Evolutionary conservation across 2,797 vertebrate genomes (phyloP), one percentile per base, ranked within the genome.

Genomic region (Sarcoramphus papa): DNA sequence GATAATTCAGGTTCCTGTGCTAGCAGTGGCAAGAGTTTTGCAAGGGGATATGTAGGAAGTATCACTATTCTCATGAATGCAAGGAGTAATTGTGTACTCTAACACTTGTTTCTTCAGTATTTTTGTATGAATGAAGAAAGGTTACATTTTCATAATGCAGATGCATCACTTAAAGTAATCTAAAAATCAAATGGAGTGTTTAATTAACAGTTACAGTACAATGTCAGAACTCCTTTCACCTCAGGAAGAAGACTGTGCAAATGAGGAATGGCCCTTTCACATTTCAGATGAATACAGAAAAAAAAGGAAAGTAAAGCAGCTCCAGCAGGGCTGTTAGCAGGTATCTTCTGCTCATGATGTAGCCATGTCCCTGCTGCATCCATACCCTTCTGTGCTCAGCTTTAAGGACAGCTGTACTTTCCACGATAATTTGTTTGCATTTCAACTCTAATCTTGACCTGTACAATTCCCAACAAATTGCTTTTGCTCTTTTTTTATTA

Each of bases 391-490:
- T 79, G 73, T 12, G 37, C 69, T 64, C 56, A 40, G 74, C 85
- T 95, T 92, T 95, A 96, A 95, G 93, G 96, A 88, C 43, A 92
- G 51, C 60, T n/a, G 14, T 90, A 93, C 67, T 94, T 96, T 57
- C 85, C 74, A 86, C 7, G 78, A 78, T 94, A 94, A 98, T 96
- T 85, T 97, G 96, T 97, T 96, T 97, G 92, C 70, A 80, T 97
- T 95, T 94, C 91, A 92, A 88, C 92, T 85, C 83, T 97, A 97
- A 98, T 98, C 97, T 96, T 70, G 57, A 97, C 88, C 87, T 77
- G 69, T 93, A 97, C 93, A 95, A 97, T 95, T 96, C 91, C 85
- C 93, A 97, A 97, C 92, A 98, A 98, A 98, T 96, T 97, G 91
- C 93, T 97, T 97, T 96, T 95, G 59, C 88, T 83, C 81, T 97